These are phyloP conservation scores for Pachymerium ferrugineum DNA, from an alignment of 2,888 invertebrate genomes.

Conservation along the genomic window DNA sequence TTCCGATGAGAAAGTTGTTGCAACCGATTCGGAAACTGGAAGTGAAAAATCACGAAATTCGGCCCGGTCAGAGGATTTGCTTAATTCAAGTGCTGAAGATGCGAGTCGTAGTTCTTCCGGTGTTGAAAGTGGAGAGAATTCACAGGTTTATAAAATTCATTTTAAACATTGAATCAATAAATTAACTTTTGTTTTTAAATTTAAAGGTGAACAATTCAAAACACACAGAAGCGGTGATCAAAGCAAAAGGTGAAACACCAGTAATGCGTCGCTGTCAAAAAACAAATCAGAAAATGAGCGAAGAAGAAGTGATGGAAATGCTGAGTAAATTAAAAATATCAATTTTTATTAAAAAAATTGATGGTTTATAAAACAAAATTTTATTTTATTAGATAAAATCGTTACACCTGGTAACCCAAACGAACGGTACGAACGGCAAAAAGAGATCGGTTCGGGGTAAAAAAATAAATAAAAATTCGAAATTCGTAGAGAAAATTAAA, in stretches of 20 bases:
- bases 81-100: constrained; percentile 3
- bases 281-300: constrained; percentile 55
- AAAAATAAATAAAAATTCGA: background rate
- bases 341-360: background rate
- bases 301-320: constrained; percentile 70
- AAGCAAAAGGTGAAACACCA: constrained; percentile 54
- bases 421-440: constrained; percentile 69
- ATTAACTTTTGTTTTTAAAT: background rate
- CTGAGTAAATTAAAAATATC: constrained; percentile 50
- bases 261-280: constrained; percentile 48
- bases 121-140: background rate
- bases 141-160: background rate
- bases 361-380: too few relatives aligned
- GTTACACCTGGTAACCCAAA: constrained; percentile 78
- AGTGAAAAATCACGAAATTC: constrained; percentile 28
- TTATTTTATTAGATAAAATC: constrained; percentile 53
- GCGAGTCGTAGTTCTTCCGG: background rate
- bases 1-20: background rate
- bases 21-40: constrained; percentile 25
- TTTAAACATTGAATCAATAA: background rate
- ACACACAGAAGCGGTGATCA: constrained; percentile 27
- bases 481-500: background rate
- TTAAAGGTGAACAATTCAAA: background rate
- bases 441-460: constrained; percentile 79
- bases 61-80: background rate